Base-by-base conservation (phyloP, 2,888 invertebrate genomes). In the Agrochola circellaris region DNA sequence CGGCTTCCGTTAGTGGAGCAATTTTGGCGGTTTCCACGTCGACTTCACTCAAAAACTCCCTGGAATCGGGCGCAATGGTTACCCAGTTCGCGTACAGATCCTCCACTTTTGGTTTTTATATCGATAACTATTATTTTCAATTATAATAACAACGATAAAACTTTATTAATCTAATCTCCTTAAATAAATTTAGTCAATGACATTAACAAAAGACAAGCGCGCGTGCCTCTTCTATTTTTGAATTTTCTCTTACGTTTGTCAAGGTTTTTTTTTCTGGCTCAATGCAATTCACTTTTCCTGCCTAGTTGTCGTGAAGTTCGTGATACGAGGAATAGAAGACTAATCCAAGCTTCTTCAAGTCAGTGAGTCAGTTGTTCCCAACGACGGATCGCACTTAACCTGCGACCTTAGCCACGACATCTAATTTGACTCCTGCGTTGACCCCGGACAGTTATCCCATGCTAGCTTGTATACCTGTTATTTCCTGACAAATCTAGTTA, bases 1-100 rank as follows among this genome's bases (percentile, higher is more conserved):
- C 96, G 89, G 88, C 91, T 73, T 96, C 96, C 72, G 94, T 96
- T 88, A 96, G 80, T 1, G 96, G 96, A 89, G 96, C 94, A 94
- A 96, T 96, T 90, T 94, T 96, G 95, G 87, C 91, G 88, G 93
- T 90, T 92, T 95, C 93, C 54, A 90, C 89, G 84, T 95, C 95
- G 87, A 93, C 90, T 80, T 95, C 94, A 87, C 93, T 90, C 84
- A 95, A 88, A 85, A 94, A 95, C 79, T 95, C 93, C 83, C 90
- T 91, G 20, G 90, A 90, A 84, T 89, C 89, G 54, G 94, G 93
- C 84, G 93, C 91, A 89, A 94, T 93, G 61, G 93, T 93, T 86
- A 94, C 90, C 83, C 94, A 90, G 83, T 91, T 92, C 42, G 89
- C 93, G 79, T 91, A 92, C 76, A 92, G 75, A 88, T 90, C 92